Conservation (phyloP, 2,113 vertebrate species). For the Hemiscyllium ocellatum region DNA sequence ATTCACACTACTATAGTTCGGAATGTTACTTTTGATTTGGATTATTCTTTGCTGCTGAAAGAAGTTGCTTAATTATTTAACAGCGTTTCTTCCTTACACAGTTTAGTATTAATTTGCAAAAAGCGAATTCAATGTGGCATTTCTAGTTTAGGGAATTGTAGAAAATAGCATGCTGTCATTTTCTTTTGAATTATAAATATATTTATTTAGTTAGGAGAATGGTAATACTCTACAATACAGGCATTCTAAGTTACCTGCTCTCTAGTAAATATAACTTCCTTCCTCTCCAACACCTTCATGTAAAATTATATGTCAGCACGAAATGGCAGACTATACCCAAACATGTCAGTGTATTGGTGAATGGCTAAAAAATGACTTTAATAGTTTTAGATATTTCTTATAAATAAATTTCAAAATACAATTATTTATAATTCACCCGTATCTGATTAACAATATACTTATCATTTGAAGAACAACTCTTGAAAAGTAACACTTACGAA, state of each 20-base stretch:
- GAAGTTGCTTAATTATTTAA: background rate
- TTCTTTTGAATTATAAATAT: background rate
- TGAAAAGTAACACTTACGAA: background rate
- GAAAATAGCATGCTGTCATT: background rate
- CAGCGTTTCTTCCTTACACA: background rate
- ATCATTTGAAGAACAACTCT: background rate
- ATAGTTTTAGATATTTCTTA: background rate
- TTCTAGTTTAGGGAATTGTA: background rate
- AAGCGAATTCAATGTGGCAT: background rate
- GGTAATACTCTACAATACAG: background rate
- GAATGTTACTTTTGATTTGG: background rate
- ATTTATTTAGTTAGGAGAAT: background rate
- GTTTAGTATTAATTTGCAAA: background rate
- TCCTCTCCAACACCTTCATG: background rate
- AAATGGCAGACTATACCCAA: background rate
- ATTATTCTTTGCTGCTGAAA: background rate
- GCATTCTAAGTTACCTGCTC: background rate
- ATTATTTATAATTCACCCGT: background rate
- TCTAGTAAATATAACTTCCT: background rate
- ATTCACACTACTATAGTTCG: background rate
- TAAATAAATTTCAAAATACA: conserved; percentile 1
- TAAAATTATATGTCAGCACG: background rate
- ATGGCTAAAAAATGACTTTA: background rate
- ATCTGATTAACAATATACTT: background rate
- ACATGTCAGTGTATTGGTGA: background rate